Conservation (phyloP, 2,888 invertebrate species). For the Odontocerum albicorne region DNA sequence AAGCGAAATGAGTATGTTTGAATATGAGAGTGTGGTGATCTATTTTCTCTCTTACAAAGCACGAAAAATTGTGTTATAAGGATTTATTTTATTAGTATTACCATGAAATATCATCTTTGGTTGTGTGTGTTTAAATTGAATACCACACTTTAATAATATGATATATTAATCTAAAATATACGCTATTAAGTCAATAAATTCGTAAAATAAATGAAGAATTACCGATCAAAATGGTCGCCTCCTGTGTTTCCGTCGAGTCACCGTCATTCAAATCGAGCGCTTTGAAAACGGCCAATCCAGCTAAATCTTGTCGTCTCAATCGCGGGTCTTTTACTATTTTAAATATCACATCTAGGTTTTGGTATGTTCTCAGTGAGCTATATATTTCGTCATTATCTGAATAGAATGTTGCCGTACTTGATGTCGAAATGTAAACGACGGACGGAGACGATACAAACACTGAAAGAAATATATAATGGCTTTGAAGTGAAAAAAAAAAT, state of each 20-base stretch:
- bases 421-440: constrained; percentile 55
- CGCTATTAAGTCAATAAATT: too few relatives aligned
- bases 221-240: constrained; percentile 45
- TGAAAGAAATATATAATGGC: constrained; percentile 41
- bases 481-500: too few relatives aligned
- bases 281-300: constrained; percentile 47
- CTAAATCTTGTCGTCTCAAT: constrained; percentile 14
- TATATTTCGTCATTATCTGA: constrained; percentile 51
- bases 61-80: too few relatives aligned
- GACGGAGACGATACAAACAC: constrained; percentile 62
- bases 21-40: too few relatives aligned
- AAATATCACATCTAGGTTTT: constrained; percentile 47
- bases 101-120: too few relatives aligned
- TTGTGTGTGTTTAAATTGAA: too few relatives aligned
- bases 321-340: constrained; percentile 36
- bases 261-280: constrained; percentile 46
- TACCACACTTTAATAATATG: too few relatives aligned
- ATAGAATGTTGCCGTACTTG: constrained; percentile 48
- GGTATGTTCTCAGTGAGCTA: constrained; percentile 39
- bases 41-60: too few relatives aligned
- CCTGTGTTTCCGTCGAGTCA: constrained; percentile 56
- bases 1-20: too few relatives aligned
- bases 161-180: too few relatives aligned
- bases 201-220: too few relatives aligned
- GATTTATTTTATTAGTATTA: too few relatives aligned